phyloP scores from a whole-genome alignment of 2,888 invertebrate species.

The Leptinotarsa haldemani region DNA sequence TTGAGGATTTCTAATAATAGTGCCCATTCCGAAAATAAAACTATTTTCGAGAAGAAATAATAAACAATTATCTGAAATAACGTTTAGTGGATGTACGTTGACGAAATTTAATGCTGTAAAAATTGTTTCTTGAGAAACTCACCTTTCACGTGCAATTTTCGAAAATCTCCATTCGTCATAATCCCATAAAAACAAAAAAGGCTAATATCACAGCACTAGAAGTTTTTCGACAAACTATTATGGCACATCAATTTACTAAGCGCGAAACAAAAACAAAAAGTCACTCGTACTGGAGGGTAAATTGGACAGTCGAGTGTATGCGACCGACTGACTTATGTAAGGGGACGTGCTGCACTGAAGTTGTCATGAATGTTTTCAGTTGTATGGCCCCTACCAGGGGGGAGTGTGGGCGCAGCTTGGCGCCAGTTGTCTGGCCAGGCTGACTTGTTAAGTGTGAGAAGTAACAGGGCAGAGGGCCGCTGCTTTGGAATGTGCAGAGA shows the following conservation, averaged over 20 bases:
- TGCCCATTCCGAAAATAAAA: not conserved
- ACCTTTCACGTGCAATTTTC: conserved; percentile 39
- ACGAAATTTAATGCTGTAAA: no score
- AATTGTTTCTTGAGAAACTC: conserved; percentile 17
- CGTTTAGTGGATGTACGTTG: conserved; percentile 1
- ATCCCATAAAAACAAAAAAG: conserved; percentile 40
- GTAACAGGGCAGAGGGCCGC: conserved; percentile 66
- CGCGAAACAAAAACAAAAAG: not conserved
- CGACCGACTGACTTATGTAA: conserved; percentile 14
- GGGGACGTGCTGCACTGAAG: conserved; percentile 36
- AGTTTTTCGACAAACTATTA: conserved; percentile 23
- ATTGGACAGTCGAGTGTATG: conserved; percentile 16
- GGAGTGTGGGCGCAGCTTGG: conserved; percentile 70
- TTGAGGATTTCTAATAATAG: conserved; percentile 22
- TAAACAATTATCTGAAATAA: conserved; percentile 21
- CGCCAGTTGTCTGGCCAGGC: conserved; percentile 65
- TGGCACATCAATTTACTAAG: conserved; percentile 34
- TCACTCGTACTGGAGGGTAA: conserved; percentile 6
- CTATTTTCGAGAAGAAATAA: conserved; percentile 22
- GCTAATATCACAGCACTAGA: conserved; percentile 31
- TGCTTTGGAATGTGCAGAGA: conserved; percentile 62
- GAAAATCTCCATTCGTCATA: conserved; percentile 46
- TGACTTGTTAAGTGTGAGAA: conserved; percentile 65
- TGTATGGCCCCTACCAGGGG: conserved; percentile 46
- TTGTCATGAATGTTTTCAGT: conserved; percentile 58